Conservation (phyloP, 1,140 invertebrate genomes). For the Drosophila nannoptera region DNA sequence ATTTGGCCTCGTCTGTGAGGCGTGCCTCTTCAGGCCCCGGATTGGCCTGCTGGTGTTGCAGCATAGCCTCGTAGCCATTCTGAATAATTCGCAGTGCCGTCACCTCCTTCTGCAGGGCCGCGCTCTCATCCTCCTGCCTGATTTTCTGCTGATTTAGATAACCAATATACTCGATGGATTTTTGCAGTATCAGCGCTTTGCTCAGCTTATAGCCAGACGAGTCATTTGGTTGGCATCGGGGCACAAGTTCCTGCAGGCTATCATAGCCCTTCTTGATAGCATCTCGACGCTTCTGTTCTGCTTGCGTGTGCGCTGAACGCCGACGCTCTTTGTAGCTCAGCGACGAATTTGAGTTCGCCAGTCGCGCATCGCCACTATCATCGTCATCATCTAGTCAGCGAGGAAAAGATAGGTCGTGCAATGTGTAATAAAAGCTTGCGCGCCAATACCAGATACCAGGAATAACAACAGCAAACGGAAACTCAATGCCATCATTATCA, state of each 20-base stretch:
- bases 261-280: slow-evolving; percentile 98
- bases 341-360: slow-evolving; percentile 81
- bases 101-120: slow-evolving; percentile 95
- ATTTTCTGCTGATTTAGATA: slow-evolving; percentile 94
- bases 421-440: slow-evolving; percentile 50
- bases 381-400: slow-evolving; percentile 83
- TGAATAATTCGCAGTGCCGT: slow-evolving; percentile 95
- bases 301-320: slow-evolving; percentile 96
- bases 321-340: slow-evolving; percentile 96
- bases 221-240: slow-evolving; percentile 90
- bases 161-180: slow-evolving; percentile 94
- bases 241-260: slow-evolving; percentile 93
- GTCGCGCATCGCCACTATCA: slow-evolving; percentile 86
- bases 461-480: slow-evolving; percentile 11
- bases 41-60: slow-evolving; percentile 96
- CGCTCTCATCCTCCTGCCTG: slow-evolving; percentile 95
- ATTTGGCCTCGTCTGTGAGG: slow-evolving; percentile 96
- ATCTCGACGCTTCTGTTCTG: slow-evolving; percentile 97
- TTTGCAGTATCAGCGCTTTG: slow-evolving; percentile 96
- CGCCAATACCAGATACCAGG: slow-evolving; percentile 46
- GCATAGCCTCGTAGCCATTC: slow-evolving; percentile 96
- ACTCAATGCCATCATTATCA: slow-evolving; percentile 56
- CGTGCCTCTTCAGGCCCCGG: slow-evolving; percentile 91
- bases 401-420: slow-evolving; percentile 17
- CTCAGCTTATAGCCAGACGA: slow-evolving; percentile 95